Conservation (phyloP, 2,113 vertebrate genomes). For the Oreochromis niloticus region DNA sequence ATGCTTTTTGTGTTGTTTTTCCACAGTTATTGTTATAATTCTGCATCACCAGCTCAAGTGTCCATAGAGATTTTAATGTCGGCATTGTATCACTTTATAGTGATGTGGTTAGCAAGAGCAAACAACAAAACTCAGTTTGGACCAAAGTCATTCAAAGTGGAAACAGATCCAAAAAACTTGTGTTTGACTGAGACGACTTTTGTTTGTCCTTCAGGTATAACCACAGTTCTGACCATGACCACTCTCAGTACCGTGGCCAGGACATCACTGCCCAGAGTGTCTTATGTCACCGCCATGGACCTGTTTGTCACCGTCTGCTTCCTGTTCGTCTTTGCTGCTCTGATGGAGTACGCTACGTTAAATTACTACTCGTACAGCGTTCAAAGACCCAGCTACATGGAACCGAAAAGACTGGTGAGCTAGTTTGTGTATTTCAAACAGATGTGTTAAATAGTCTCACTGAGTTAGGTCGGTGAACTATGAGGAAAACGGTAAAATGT, state of each 20-base stretch:
- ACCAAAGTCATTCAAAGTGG: neutral
- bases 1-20: neutral
- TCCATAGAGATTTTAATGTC: neutral
- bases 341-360: conserved; percentile 95
- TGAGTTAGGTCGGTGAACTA: neutral
- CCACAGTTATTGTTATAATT: neutral
- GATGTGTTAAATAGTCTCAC: neutral
- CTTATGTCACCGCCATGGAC: conserved; percentile 96
- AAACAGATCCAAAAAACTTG: neutral
- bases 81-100: neutral
- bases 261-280: conserved; percentile 90
- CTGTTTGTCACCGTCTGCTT: conserved; percentile 97
- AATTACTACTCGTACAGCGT: conserved; percentile 88
- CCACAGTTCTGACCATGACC: conserved; percentile 95
- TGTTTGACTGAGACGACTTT: neutral
- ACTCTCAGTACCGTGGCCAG: conserved; percentile 92
- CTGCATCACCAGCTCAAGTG: neutral
- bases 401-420: conserved; percentile 81
- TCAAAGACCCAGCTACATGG: conserved; percentile 71
- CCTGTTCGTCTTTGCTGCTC: conserved; percentile 92
- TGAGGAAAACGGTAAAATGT: neutral
- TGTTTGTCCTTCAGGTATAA: conserved; percentile 80
- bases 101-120: neutral
- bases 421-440: neutral
- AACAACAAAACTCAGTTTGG: neutral